Evolutionary conservation across 1,140 invertebrate species (phyloP), one percentile per base, ranked within the genome.

Genomic region (Thereuonema tuberculata): DNA sequence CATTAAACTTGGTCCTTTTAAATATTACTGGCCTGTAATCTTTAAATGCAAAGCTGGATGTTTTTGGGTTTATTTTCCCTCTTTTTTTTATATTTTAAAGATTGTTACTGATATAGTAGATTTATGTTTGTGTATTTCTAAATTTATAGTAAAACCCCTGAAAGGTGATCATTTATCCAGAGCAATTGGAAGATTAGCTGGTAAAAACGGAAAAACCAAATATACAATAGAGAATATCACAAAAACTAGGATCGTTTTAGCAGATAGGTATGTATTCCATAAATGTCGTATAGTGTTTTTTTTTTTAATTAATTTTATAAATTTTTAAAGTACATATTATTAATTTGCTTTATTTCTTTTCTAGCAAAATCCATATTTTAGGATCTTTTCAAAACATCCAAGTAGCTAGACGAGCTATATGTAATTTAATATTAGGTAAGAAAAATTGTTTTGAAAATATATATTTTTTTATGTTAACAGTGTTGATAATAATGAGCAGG

Each of bases 211-310:
- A 23, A 82, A 90, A 62, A 99, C 93, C 2, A 99, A 97, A 71
- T 98, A 91, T 68, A 97, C 94, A 1, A 98, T 99, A 70, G 96
- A 99, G 78, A 99, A 99, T 76, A 91, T 90, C 0, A 99, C 96
- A 12, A 98, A 97, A 76, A 98, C 95, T 0, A 84, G 97, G 74
- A 98, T 99, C 68, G 91, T 99, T 23, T 74, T 99, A 56, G 95
- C 95, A 47, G 94, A 98, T 70, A 83, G 81, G 61, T 76, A 66
- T 62, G 64, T 65, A 31, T 20, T 56, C 52, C 48, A 12, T 2
- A 28, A 25, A 43, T 47, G 59, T 47, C 57, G 20, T 21, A 20
- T 37, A 25, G 20, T 25, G 27, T 17, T 50, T 14, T 58, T 62
- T 31, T 28, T 24, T 47, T 20, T 58, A 14, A 53, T 62, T 29